phyloP scores from a whole-genome alignment of 2,797 vertebrate genomes.

The Peromyscus aztecus region DNA sequence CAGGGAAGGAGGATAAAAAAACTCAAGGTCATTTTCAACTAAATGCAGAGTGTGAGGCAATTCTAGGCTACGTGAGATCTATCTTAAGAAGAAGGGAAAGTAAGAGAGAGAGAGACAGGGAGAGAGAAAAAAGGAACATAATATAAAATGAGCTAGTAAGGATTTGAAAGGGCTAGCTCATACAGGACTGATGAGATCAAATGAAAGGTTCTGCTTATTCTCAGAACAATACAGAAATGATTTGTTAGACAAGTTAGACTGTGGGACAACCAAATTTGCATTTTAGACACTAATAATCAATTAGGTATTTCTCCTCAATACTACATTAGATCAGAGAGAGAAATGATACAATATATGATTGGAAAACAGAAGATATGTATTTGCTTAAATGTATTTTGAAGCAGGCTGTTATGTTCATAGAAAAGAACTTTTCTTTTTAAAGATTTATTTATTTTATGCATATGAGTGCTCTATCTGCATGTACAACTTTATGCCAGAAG shows the following conservation, averaged over 20 bases:
- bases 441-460: not conserved
- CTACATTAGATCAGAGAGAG: not conserved
- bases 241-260: not conserved
- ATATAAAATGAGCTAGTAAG: not conserved
- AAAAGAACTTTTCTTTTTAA: not conserved
- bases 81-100: not conserved
- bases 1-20: not conserved
- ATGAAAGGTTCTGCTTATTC: not conserved
- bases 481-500: not conserved
- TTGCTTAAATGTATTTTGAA: not conserved
- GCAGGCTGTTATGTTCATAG: not conserved
- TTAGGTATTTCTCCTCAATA: not conserved
- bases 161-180: not conserved
- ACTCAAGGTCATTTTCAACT: not conserved
- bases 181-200: not conserved
- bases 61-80: not conserved
- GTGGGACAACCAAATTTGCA: not conserved
- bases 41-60: not conserved
- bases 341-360: not conserved
- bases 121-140: no score
- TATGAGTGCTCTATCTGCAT: not conserved
- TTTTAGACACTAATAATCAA: constrained; percentile 12
- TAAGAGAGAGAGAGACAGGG: no score
- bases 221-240: not conserved
- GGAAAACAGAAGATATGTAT: constrained; percentile 5